A percentile compares a stretch with the other conserved stretches of the same genome.
phyloP scores from a whole-genome alignment of 2,888 invertebrate species.

The Agriopis leucophaearia region DNA sequence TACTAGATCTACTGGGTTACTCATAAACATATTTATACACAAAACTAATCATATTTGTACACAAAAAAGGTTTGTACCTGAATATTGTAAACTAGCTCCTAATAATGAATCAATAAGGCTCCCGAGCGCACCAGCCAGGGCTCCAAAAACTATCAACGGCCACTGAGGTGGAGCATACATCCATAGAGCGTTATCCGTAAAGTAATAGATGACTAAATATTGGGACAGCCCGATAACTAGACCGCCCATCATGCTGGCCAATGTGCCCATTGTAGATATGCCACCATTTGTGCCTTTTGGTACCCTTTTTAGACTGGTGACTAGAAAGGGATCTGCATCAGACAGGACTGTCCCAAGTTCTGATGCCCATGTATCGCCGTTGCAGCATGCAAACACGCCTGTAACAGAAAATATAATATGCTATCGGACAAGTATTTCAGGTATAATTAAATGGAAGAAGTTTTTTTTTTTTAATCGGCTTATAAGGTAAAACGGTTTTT shows the following conservation, averaged over 20 bases:
- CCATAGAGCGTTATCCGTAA: conserved; percentile 86
- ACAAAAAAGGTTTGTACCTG: conserved; percentile 84
- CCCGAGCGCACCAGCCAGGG: conserved; percentile 91
- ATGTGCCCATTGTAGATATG: conserved; percentile 88
- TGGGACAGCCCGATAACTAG: conserved; percentile 90
- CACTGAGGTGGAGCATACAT: conserved; percentile 90
- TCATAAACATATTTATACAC: too few species aligned
- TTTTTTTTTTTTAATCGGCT: too few species aligned
- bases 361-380: conserved; percentile 97
- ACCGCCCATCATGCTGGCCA: conserved; percentile 89
- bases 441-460: too few species aligned
- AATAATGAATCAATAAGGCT: conserved; percentile 93
- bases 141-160: conserved; percentile 91
- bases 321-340: conserved; percentile 89
- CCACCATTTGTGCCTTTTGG: conserved; percentile 96
- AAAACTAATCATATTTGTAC: not conserved
- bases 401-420: conserved; percentile 46
- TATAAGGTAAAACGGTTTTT: too few species aligned
- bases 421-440: too few species aligned
- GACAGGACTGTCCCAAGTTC: conserved; percentile 93
- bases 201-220: conserved; percentile 89
- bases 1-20: too few species aligned
- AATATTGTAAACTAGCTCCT: conserved; percentile 95
- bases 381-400: conserved; percentile 92
- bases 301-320: conserved; percentile 91